phyloP scores from a whole-genome alignment of 2,797 vertebrate genomes.

The Brachyrhaphis roseni region DNA sequence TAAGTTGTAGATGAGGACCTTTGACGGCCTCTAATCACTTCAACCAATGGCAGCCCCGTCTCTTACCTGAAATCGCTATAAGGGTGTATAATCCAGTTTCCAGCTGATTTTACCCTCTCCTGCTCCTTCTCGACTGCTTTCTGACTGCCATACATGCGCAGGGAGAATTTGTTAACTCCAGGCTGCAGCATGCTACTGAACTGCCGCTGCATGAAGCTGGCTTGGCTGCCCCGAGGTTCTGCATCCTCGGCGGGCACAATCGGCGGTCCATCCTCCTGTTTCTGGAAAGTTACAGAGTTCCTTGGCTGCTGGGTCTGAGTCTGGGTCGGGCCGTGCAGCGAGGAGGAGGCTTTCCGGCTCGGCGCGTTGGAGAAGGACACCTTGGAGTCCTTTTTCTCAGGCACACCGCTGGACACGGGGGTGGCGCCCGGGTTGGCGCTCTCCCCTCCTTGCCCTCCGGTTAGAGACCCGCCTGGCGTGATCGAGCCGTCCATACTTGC shows the following conservation, averaged over 20 bases:
- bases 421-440: constrained; percentile 65
- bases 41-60: constrained; percentile 41
- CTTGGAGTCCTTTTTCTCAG: constrained; percentile 84
- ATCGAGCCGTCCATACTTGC: constrained; percentile 83
- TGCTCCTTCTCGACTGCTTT: constrained; percentile 96
- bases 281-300: constrained; percentile 86
- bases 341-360: constrained; percentile 84
- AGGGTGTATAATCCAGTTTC: constrained; percentile 99
- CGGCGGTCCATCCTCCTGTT: constrained; percentile 83
- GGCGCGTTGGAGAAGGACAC: constrained; percentile 86
- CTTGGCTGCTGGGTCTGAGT: constrained; percentile 77
- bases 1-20: constrained; percentile 64
- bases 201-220: constrained; percentile 96
- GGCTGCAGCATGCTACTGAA: constrained; percentile 96
- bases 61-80: constrained; percentile 98
- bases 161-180: constrained; percentile 99
- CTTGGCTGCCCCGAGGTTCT: constrained; percentile 86
- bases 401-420: constrained; percentile 66
- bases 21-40: constrained; percentile 46
- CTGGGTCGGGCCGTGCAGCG: constrained; percentile 72
- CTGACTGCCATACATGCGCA: constrained; percentile 98
- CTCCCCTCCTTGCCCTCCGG: constrained; percentile 76
- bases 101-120: constrained; percentile 95
- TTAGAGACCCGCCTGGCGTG: constrained; percentile 76
- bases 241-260: constrained; percentile 86